Evolutionary conservation across 2,888 invertebrate genomes (phyloP).

Genomic region (Cephonodes hylas): DNA sequence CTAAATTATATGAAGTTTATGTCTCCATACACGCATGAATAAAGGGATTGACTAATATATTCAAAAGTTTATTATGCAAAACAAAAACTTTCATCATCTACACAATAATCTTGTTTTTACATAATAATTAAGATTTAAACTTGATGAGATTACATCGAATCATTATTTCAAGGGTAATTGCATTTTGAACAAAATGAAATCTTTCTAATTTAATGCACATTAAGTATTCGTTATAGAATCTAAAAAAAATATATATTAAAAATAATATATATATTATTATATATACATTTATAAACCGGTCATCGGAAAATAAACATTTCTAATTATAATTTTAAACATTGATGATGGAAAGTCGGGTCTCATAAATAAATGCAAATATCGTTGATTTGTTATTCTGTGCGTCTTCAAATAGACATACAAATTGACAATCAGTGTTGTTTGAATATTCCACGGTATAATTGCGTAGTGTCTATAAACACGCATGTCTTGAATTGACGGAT

Average conservation of each 20-base stretch:
- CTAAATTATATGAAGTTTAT: too few species aligned
- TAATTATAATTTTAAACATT: neutral
- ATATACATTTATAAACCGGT: too few species aligned
- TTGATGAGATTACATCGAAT: neutral
- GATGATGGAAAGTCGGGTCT: neutral
- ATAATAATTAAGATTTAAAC: neutral
- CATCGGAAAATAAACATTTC: too few species aligned
- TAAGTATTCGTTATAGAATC: too few species aligned
- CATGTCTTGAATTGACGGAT: too few species aligned
- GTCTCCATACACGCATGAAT: too few species aligned
- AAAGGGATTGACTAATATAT: too few species aligned
- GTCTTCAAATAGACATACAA: neutral
- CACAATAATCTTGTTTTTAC: too few species aligned
- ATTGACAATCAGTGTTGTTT: neutral
- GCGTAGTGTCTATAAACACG: neutral
- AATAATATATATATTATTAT: too few species aligned
- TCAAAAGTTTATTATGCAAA: too few species aligned
- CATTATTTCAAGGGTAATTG: neutral
- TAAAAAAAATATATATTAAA: too few species aligned
- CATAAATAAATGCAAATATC: neutral
- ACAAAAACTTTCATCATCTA: too few species aligned
- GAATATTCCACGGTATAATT: neutral
- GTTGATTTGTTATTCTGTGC: neutral
- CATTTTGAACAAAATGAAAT: neutral
- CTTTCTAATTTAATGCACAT: neutral